Base-by-base conservation (phyloP, 2,797 vertebrate genomes). In the Brachymystax lenok region DNA sequence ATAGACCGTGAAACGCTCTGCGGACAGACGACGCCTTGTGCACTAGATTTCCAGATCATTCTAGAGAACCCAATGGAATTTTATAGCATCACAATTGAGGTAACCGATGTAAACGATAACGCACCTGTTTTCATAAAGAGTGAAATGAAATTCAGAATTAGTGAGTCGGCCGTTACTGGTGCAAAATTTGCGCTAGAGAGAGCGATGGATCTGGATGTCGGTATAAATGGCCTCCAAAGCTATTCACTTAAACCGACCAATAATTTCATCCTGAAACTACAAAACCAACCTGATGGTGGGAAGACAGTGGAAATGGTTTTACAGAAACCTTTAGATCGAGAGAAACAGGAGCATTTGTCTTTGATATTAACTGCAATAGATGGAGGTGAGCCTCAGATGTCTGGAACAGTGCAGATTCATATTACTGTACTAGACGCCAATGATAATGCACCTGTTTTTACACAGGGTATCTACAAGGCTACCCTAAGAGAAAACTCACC, bases 1-100 rank as follows among this genome's bases (percentile, higher is more conserved):
- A 94, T 97, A 82, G 96, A 97, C 76, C 91, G 96, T 74, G 96
- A 97, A 89, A 88, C 90, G 77, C 91, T 97, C 0, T 97, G 96
- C 69, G 94, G 86, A 3, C 69, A 93, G 0, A 87, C 91, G 10
- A 84, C 92, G 4, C 93, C 90, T 1, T 98, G 96, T 68, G 90
- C 93, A 10, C 80, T 97, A 73, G 91, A 94, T 91, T 94, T 97
- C 81, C 94, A 96, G 84, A 90, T 97, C 17, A 91, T 97, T 77
- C 80, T 96, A 6, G 96, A 97, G 69, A 95, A 92, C 40, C 96
- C 96, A 0, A 94, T 97, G 71, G 95, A 96, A 76, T 87, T 97
- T 59, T 95, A 94, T 54, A 92, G 85, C 0, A 91, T 95, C 21
- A 90, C 90, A 0, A 81, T 95, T 0, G 91, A 95, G 86, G 89